Evolutionary conservation across 2,888 invertebrate genomes (phyloP).

Genomic region (Eristalinus aeneus): DNA sequence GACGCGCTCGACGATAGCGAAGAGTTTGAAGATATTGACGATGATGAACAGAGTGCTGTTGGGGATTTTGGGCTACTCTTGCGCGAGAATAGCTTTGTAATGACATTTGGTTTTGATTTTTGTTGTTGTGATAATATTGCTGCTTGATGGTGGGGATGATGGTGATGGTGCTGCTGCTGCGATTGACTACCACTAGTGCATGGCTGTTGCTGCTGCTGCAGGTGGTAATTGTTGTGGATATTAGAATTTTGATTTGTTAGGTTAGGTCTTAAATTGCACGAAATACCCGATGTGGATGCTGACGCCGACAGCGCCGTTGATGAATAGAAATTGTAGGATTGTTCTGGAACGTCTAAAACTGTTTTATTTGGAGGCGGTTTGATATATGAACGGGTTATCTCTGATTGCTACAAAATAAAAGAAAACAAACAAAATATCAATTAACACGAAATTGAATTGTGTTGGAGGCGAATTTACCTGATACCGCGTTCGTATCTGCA

Average conservation of each 20-base stretch:
- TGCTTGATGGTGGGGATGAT: slow-evolving; percentile 57
- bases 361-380: slow-evolving; percentile 86
- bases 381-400: slow-evolving; percentile 85
- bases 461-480: slow-evolving; percentile 80
- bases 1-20: slow-evolving; percentile 69
- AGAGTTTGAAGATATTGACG: slow-evolving; percentile 67
- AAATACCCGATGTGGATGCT: slow-evolving; percentile 61
- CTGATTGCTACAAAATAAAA: slow-evolving; percentile 83
- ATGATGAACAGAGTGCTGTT: slow-evolving; percentile 74
- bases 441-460: not conserved
- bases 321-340: slow-evolving; percentile 75
- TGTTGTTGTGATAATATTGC: slow-evolving; percentile 65
- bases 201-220: slow-evolving; percentile 70
- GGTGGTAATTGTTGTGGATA: slow-evolving; percentile 67
- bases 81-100: slow-evolving; percentile 80
- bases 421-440: slow-evolving; percentile 19
- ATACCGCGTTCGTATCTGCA: slow-evolving; percentile 85
- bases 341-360: slow-evolving; percentile 85
- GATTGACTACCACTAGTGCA: slow-evolving; percentile 45
- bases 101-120: slow-evolving; percentile 80
- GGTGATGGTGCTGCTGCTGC: slow-evolving; percentile 54
- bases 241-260: slow-evolving; percentile 70
- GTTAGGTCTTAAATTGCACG: slow-evolving; percentile 73
- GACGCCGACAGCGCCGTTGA: slow-evolving; percentile 67
- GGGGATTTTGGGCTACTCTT: slow-evolving; percentile 80